Conservation (phyloP, 2,888 invertebrate genomes). For the Branchellion lobata region DNA sequence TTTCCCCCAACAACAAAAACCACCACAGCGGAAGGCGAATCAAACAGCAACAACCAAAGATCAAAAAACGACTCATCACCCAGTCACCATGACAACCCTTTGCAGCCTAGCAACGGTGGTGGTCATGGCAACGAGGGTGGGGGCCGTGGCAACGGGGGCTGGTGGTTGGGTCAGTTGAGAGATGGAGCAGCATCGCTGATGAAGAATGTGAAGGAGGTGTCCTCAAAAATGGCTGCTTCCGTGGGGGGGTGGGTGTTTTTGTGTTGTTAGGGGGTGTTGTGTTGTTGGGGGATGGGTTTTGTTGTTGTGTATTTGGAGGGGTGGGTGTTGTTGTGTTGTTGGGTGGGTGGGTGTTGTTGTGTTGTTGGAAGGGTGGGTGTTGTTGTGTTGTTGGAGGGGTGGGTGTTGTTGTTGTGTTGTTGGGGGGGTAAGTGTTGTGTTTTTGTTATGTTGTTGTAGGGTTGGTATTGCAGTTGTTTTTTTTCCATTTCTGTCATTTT, state of each 20-base stretch:
- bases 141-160: conserved; percentile 9
- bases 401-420: too few species aligned
- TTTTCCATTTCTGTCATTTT: too few species aligned
- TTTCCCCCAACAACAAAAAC: too few species aligned
- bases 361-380: background rate
- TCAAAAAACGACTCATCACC: background rate
- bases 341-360: background rate
- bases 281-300: background rate
- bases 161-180: conserved; percentile 73
- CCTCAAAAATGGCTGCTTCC: conserved; percentile 92
- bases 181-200: conserved; percentile 90
- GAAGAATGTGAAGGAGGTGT: conserved; percentile 91
- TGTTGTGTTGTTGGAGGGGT: too few species aligned
- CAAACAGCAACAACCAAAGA: background rate
- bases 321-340: conserved; percentile 1
- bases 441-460: too few species aligned
- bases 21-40: background rate
- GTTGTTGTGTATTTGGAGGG: background rate
- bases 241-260: conserved; percentile 65
- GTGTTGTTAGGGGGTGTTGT: background rate
- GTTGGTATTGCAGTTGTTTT: too few species aligned
- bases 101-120: background rate
- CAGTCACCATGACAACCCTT: background rate
- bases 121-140: background rate
- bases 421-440: too few species aligned